Percentiles rank a stretch among this genome's conserved stretches.
Conservation (phyloP, 2,797 vertebrate species). For the Erpetoichthys calabaricus region DNA sequence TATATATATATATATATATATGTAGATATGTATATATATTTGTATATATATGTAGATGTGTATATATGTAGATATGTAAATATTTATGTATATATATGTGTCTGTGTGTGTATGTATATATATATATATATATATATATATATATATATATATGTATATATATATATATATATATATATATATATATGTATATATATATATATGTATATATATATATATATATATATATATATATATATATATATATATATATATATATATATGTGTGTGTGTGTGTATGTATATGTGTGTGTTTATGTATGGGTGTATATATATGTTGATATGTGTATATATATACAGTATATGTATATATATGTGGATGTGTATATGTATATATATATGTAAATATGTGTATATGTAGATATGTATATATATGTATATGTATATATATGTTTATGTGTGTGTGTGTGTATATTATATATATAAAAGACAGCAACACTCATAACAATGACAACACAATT, state of each 20-base stretch:
- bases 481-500: too few relatives aligned
- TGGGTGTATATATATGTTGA: not conserved
- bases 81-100: not conserved
- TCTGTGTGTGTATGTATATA: not conserved
- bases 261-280: conserved; percentile 1
- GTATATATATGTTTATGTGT: not conserved
- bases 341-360: too few relatives aligned
- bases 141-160: too few relatives aligned
- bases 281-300: not conserved
- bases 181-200: not conserved
- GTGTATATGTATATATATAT: not conserved
- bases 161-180: not conserved
- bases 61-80: not conserved
- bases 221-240: not conserved
- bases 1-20: not conserved
- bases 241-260: not conserved
- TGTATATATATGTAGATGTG: not conserved
- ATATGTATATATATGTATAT: not conserved
- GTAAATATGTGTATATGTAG: not conserved
- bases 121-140: too few relatives aligned
- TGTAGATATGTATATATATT: not conserved
- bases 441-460: too few relatives aligned
- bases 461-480: too few relatives aligned
- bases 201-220: not conserved
- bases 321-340: not conserved